Base-by-base conservation (phyloP, 2,888 invertebrate species). In the Hemistola chrysoprasaria region DNA sequence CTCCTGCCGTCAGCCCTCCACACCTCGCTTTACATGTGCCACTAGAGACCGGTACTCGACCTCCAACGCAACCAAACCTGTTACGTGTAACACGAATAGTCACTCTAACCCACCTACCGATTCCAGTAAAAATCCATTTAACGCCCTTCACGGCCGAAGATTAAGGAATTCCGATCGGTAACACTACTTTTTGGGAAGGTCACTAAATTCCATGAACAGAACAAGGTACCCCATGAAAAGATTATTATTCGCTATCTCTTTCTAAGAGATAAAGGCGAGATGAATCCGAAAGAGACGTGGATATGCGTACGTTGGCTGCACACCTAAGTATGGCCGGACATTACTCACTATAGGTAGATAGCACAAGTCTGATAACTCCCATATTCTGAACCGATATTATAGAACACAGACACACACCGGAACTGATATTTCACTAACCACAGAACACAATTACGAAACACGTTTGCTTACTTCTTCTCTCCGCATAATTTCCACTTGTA, bases 401-500 rank as follows among this genome's bases (percentile, higher is more conserved):
- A 53, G 59, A 56, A 71, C 78, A 77, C 73, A 60, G 57, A 53
- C 59, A 61, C 74, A 78, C 71, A 63, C 58, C 61, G 33, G 22
- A 58, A 67, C 59, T 53, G 47, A 50, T 46, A 57, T 59, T 60
- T 57, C 73, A 81, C 81, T 71, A 41, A 65, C 58, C 67, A 75
- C 83, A 81, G 60, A 65, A 50, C 81, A 86, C 82, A 68, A 59
- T 66, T 62, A 69, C 53, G 70, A 70, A 71, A 65, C 79, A 86
- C 85, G 68, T 71, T 76, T 74, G 88, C 97, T 96, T 95, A 98
- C 98, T 96, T 98, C 98, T 93, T 98, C 98, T 84, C 98, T 94
- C 86, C 98, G 94, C 92, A 97, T 95, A 85, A 96, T 93, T 93
- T 98, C 98, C 82, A 95, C 93, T 91, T 97, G 97, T 82, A 97